These are phyloP conservation scores for Cassiopea xamachana DNA, from an alignment of 30 jellyfish, hydroid and myxozoan species.

Conservation along the genomic window DNA sequence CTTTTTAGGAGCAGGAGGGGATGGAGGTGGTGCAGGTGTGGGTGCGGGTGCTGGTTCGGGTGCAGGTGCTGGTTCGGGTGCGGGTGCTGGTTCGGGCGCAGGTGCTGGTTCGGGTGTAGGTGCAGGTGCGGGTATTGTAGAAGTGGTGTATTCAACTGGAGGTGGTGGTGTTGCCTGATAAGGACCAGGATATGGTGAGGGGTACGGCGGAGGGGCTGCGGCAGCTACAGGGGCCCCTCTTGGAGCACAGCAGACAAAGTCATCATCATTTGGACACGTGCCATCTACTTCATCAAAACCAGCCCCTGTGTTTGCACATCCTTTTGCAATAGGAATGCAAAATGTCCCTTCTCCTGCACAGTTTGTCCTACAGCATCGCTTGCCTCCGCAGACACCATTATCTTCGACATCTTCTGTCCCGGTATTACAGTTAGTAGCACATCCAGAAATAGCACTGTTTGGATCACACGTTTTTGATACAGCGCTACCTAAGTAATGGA, in stretches of 20 bases:
- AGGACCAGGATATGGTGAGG: slow-evolving; percentile 59
- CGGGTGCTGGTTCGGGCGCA: slow-evolving; percentile 3
- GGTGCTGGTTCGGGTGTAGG: slow-evolving; percentile 61
- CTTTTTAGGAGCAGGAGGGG: slow-evolving; percentile 36
- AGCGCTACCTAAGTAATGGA: slow-evolving; percentile 24
- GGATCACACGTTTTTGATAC: slow-evolving; percentile 54
- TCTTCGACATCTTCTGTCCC: slow-evolving; percentile 63
- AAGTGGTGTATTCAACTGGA: slow-evolving; percentile 30
- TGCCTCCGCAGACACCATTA: slow-evolving; percentile 54
- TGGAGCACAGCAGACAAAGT: slow-evolving; percentile 74
- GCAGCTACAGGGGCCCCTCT: slow-evolving; percentile 60
- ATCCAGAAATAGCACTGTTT: slow-evolving; percentile 46
- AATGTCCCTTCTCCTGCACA: slow-evolving; percentile 75
- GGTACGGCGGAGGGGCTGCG: slow-evolving; percentile 40
- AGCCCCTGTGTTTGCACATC: slow-evolving; percentile 55
- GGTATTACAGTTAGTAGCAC: slow-evolving; percentile 50
- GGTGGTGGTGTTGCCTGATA: slow-evolving; percentile 49
- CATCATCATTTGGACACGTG: slow-evolving; percentile 67
- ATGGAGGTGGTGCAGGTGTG: slow-evolving; percentile 25
- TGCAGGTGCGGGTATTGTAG: slow-evolving; percentile 58
- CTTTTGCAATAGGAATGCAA: slow-evolving; percentile 42
- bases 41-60: slow-evolving; percentile 34
- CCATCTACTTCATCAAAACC: slow-evolving; percentile 80
- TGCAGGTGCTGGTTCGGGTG: slow-evolving; percentile 39
- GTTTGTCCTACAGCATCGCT: slow-evolving; percentile 66